Evolutionary conservation across 2,113 vertebrate species (phyloP).

Genomic region (Calonectris borealis): DNA sequence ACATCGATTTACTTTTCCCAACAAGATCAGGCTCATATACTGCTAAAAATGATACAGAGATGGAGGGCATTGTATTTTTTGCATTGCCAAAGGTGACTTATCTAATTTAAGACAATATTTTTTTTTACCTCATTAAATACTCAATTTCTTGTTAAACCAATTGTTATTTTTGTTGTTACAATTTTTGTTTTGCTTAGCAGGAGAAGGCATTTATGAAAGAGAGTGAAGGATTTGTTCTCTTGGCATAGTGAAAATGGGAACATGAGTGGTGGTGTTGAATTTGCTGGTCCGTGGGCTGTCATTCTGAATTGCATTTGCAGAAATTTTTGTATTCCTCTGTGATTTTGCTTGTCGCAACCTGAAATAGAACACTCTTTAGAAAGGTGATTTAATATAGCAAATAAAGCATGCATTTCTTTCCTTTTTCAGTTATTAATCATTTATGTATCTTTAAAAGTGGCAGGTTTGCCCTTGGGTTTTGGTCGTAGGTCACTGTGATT

Average conservation of each 20-base stretch:
- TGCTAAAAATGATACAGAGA: not conserved
- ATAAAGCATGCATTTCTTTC: not conserved
- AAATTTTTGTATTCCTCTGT: not conserved
- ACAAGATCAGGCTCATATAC: not conserved
- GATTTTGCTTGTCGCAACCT: not conserved
- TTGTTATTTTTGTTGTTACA: not conserved
- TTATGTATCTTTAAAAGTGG: not conserved
- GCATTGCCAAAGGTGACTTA: not conserved
- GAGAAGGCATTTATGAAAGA: not conserved
- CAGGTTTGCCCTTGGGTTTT: not conserved
- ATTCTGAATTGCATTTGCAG: not conserved
- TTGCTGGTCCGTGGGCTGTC: not conserved
- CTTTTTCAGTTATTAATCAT: not conserved
- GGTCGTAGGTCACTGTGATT: constrained; percentile 13
- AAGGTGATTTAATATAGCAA: not conserved
- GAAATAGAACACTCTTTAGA: not conserved
- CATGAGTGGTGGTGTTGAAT: not conserved
- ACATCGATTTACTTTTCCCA: not conserved
- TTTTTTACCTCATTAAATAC: not conserved
- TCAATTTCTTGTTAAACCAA: not conserved
- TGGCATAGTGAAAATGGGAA: not conserved
- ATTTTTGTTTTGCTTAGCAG: not conserved
- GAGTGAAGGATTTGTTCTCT: not conserved
- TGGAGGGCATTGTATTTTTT: not conserved
- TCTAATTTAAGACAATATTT: not conserved